Conservation (phyloP, 92 coral and sea anemone genomes). For the Hydrozoanthus gracilis region DNA sequence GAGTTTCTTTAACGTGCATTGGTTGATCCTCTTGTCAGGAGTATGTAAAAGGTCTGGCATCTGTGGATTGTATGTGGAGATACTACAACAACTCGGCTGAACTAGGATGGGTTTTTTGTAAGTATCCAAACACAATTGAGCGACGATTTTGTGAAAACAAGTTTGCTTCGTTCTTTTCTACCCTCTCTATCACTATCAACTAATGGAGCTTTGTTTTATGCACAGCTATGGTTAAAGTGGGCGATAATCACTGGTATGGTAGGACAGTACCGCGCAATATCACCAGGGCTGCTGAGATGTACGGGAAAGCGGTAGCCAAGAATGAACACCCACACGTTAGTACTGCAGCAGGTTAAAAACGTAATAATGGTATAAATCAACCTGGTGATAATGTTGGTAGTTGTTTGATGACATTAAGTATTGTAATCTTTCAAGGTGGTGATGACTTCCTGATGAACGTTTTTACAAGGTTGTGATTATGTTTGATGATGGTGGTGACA, state of each 20-base stretch:
- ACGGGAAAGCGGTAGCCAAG: constrained; percentile 89
- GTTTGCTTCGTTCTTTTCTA: no score
- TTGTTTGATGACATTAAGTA: not conserved
- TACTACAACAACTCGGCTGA: constrained; percentile 92
- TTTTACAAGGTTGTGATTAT: not conserved
- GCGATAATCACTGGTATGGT: constrained; percentile 98
- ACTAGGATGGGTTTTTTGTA: constrained; percentile 92
- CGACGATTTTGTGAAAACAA: no score
- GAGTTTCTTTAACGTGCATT: not conserved
- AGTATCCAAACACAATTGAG: constrained; percentile 23
- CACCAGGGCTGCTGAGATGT: constrained; percentile 88
- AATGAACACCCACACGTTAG: constrained; percentile 86
- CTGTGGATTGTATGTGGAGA: constrained; percentile 88
- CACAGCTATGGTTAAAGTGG: constrained; percentile 90
- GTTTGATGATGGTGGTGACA: not conserved
- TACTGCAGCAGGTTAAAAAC: not conserved
- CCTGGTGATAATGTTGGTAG: not conserved
- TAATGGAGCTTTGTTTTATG: no score
- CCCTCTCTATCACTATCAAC: not conserved
- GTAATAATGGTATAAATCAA: not conserved
- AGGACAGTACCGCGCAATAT: constrained; percentile 73
- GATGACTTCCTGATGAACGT: not conserved
- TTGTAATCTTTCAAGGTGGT: not conserved
- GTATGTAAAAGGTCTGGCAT: constrained; percentile 46
- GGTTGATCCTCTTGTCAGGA: constrained; percentile 43